Percentiles rank a stretch among this genome's conserved stretches.
These are phyloP conservation scores for Strigamia transsilvanica DNA, from an alignment of 2,888 invertebrate genomes.

Conservation along the genomic window DNA sequence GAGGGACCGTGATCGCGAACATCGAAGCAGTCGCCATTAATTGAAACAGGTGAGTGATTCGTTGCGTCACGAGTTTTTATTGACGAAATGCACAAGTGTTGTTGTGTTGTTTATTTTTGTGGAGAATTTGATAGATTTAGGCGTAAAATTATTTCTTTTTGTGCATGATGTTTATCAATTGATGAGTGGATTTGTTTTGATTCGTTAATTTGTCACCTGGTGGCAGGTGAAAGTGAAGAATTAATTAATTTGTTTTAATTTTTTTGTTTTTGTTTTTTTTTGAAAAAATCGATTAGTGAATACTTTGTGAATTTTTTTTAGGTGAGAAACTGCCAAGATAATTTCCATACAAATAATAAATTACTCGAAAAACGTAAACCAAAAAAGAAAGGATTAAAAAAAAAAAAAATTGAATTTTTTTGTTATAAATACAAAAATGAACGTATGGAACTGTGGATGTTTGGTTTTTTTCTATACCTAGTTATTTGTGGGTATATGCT, in stretches of 20 bases:
- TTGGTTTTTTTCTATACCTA: conserved; percentile 35
- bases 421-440: neutral
- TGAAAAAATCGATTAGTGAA: neutral
- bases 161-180: neutral
- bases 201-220: no score
- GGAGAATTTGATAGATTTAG: neutral
- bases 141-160: neutral
- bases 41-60: conserved; percentile 1
- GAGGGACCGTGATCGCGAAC: conserved; percentile 69
- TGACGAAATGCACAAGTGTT: neutral
- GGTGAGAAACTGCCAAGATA: conserved; percentile 43
- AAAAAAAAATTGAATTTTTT: neutral
- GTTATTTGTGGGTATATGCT: conserved; percentile 37
- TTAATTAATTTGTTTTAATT: neutral
- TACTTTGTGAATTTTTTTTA: conserved; percentile 43
- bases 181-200: no score
- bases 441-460: conserved; percentile 36
- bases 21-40: conserved; percentile 59
- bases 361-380: neutral
- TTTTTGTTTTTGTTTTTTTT: no score
- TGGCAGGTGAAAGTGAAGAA: neutral
- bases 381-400: neutral
- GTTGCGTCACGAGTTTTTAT: neutral
- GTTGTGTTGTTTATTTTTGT: neutral
- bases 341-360: conserved; percentile 27